These are phyloP conservation scores for Amphiduros pacificus DNA, from an alignment of 2,888 invertebrate genomes.

Conservation along the genomic window DNA sequence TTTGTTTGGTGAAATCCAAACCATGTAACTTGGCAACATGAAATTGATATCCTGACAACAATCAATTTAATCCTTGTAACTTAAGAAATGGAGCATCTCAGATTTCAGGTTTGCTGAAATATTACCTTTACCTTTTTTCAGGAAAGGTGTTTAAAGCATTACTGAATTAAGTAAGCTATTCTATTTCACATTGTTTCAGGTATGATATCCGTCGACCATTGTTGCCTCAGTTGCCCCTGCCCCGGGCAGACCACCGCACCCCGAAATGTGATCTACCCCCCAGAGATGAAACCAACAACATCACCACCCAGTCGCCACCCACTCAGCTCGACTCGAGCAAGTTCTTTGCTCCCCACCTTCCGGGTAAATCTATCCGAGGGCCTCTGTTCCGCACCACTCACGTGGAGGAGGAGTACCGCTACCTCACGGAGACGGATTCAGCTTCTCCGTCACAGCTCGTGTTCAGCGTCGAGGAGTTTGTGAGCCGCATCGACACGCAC, in stretches of 20 bases:
- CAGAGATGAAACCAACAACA: constrained; percentile 8
- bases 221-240: constrained; percentile 12
- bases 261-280: constrained; percentile 7
- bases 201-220: constrained; percentile 12
- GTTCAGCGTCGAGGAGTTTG: constrained; percentile 19
- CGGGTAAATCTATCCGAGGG: constrained; percentile 11
- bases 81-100: no score
- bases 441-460: neutral
- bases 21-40: no score
- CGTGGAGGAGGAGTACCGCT: constrained; percentile 22
- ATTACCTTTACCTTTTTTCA: no score
- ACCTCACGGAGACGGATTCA: constrained; percentile 7
- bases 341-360: constrained; percentile 17
- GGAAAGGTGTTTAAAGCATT: no score
- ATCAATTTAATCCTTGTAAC: no score
- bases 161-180: no score
- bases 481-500: constrained; percentile 17
- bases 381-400: constrained; percentile 16
- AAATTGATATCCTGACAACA: no score
- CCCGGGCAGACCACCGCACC: constrained; percentile 3
- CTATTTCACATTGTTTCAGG: no score
- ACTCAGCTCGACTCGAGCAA: constrained; percentile 20
- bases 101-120: no score
- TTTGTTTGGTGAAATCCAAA: no score
- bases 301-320: constrained; percentile 8